phyloP scores from a whole-genome alignment of 2,888 invertebrate species.

The Drosophila pseudotakahashii region DNA sequence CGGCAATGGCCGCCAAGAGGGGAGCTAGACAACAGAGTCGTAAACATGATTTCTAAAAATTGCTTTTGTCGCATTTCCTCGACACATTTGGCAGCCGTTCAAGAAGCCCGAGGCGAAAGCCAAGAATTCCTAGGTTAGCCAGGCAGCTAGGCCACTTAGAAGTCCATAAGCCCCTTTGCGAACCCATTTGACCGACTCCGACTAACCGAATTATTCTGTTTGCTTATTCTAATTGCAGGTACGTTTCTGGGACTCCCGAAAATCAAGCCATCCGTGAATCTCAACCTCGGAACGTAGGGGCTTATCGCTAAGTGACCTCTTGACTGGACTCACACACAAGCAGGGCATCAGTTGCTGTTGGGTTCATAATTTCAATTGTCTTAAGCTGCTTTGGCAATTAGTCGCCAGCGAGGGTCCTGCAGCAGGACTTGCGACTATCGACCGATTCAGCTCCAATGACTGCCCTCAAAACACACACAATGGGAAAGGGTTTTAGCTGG shows the following conservation, averaged over 20 bases:
- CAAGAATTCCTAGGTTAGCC: slow-evolving; percentile 12
- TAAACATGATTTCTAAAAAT: slow-evolving; percentile 61
- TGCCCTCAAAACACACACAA: slow-evolving; percentile 24
- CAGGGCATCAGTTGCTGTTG: slow-evolving; percentile 41
- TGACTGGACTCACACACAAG: slow-evolving; percentile 36
- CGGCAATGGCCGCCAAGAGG: slow-evolving; percentile 50
- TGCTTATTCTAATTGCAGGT: slow-evolving; percentile 47
- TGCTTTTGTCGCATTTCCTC: slow-evolving; percentile 65
- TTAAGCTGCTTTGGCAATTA: slow-evolving; percentile 71
- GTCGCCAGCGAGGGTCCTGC: slow-evolving; percentile 40
- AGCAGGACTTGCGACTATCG: slow-evolving; percentile 50
- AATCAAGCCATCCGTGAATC: slow-evolving; percentile 16
- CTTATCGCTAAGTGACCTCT: slow-evolving; percentile 62
- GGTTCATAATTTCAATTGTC: slow-evolving; percentile 70
- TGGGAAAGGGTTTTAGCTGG: slow-evolving; percentile 2
- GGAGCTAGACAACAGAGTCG: slow-evolving; percentile 39
- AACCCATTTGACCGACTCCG: slow-evolving; percentile 6
- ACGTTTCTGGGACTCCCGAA: slow-evolving; percentile 35
- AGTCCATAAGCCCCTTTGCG: slow-evolving; percentile 3
- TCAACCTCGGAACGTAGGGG: slow-evolving; percentile 12
- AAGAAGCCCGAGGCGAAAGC: slow-evolving; percentile 27
- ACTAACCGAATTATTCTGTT: slow-evolving; percentile 31
- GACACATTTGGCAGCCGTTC: slow-evolving; percentile 65
- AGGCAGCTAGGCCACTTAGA: not conserved
- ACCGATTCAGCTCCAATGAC: slow-evolving; percentile 51